phyloP scores from a whole-genome alignment of 2,113 vertebrate species.

The Aythya baeri region DNA sequence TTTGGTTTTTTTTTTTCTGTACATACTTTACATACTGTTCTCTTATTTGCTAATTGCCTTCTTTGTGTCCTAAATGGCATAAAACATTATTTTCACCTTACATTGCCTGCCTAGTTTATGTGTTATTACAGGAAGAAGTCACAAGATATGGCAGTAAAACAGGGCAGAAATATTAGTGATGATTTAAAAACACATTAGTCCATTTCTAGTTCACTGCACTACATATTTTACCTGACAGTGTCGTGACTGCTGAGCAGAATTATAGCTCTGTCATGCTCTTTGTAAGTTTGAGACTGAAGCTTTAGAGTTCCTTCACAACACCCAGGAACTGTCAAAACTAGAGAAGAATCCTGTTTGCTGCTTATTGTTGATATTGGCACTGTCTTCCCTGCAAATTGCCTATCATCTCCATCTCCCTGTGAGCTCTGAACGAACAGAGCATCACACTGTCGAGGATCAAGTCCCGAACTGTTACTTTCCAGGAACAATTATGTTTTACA shows the following conservation, averaged over 20 bases:
- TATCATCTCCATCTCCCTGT: not conserved
- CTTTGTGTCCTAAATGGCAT: not conserved
- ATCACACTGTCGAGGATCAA: not conserved
- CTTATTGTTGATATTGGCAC: not conserved
- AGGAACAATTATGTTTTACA: not conserved
- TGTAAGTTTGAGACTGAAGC: not conserved
- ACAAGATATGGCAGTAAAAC: not conserved
- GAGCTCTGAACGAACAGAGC: not conserved
- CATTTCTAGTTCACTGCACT: not conserved
- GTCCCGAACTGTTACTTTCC: not conserved
- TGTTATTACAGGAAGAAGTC: not conserved
- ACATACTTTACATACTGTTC: not conserved
- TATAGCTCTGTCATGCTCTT: not conserved
- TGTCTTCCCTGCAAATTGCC: not conserved
- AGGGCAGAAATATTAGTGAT: not conserved
- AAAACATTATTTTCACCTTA: not conserved
- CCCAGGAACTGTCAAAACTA: not conserved
- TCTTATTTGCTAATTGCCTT: not conserved
- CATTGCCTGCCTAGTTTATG: not conserved
- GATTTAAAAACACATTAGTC: not conserved
- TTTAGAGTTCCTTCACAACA: not conserved
- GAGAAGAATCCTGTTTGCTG: not conserved
- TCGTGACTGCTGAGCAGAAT: not conserved
- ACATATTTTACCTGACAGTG: not conserved
- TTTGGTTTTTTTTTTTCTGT: too few relatives aligned